Conservation (phyloP, 2,888 invertebrate species). For the Leptinotarsa haldemani region DNA sequence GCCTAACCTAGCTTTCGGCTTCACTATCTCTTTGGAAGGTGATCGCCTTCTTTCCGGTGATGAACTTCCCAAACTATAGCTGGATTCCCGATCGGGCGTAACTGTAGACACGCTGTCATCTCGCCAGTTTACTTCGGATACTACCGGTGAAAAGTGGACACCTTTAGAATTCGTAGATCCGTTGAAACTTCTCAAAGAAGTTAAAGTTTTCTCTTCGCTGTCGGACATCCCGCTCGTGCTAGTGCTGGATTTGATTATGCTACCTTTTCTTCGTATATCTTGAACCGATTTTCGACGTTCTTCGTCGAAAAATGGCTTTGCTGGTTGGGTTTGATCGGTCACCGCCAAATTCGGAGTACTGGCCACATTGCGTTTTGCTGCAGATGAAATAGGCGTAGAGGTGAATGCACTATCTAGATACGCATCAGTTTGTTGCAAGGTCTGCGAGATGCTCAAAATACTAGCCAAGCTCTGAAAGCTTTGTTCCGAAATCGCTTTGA, state of each 20-base stretch:
- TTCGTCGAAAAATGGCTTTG: conserved; percentile 45
- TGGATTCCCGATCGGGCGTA: conserved; percentile 59
- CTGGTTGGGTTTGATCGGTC: conserved; percentile 54
- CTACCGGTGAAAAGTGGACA: conserved; percentile 84
- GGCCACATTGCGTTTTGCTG: conserved; percentile 38
- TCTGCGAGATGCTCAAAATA: conserved; percentile 49
- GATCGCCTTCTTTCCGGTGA: conserved; percentile 57
- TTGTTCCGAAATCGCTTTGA: conserved; percentile 64
- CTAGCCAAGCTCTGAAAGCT: conserved; percentile 59
- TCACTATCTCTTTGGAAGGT: conserved; percentile 46
- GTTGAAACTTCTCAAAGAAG: conserved; percentile 57
- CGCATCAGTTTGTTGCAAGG: conserved; percentile 39
- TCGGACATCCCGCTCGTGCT: conserved; percentile 63
- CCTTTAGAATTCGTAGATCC: conserved; percentile 64
- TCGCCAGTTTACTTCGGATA: conserved; percentile 83
- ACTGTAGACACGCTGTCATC: conserved; percentile 68
- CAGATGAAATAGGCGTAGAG: conserved; percentile 40
- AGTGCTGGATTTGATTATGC: conserved; percentile 61
- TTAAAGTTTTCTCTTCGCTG: conserved; percentile 58
- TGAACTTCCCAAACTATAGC: conserved; percentile 59
- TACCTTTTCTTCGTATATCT: conserved; percentile 71
- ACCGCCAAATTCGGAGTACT: conserved; percentile 49
- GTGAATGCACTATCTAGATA: conserved; percentile 44
- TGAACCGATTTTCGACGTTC: conserved; percentile 69
- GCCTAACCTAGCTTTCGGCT: conserved; percentile 47